Base-by-base conservation (phyloP, 2,113 vertebrate species). In the Bolborhynchus lineola region DNA sequence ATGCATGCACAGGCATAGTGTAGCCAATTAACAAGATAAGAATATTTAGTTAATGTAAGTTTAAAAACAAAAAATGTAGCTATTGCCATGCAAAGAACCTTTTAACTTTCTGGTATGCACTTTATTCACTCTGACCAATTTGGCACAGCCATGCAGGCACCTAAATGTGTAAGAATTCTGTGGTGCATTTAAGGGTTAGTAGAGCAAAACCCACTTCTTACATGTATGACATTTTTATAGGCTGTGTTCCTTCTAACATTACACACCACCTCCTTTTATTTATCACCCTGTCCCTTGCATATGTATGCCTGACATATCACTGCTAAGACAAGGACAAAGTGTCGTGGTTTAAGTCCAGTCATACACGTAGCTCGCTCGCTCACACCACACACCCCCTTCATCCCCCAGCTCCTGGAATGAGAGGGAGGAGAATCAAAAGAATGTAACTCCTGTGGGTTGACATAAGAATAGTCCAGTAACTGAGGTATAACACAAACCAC, bases 271-370 rank as follows among this genome's bases (percentile, higher is more conserved):
- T 62, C 16, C 44, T 68, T 74, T 71, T n/a, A 23, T n/a, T 39
- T 74, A 9, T 55, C 15, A 26, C 37, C n/a, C 21, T 39, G 50
- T 65, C 49, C 55, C 26, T 70, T 70, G 41, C 41, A 4, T 24
- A 14, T 0, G 0, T 21, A 55, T 75, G 42, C 25, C 28, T 0
- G 31, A 31, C 2, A 15, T 4, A 26, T 29, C 60, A 33, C 47
- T 59, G n/a, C 62, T 49, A 53, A 70, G 41, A 21, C 20, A 26
- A 67, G 13, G 55, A 67, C 28, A 67, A 49, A 49, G 47, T 49
- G 47, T 49, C 24, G 21, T 49, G 21, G 21, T 49, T 49, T 49
- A 49, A 49, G 47, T 49, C 47, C 47, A 49, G 21, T 13, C 47
- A 49, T 21, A 21, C 47, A 49, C 23, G 2, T 13, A 49, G 23